Evolutionary conservation across 2,888 invertebrate species (phyloP), one percentile per base, ranked within the genome.

Genomic region (Cataglyphis rosenhaueri): DNA sequence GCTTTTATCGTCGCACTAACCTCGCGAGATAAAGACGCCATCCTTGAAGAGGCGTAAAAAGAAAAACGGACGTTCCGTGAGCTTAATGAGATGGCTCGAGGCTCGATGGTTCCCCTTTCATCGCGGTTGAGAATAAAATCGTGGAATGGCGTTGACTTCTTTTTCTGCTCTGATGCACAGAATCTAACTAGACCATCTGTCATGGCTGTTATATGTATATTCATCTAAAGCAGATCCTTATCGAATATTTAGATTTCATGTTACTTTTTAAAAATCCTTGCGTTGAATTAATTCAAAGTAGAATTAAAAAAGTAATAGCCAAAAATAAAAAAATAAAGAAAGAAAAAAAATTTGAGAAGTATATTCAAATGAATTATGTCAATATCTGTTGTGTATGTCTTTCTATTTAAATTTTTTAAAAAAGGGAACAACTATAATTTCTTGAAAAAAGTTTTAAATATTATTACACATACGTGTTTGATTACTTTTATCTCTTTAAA

Each of bases 1-100:
- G 57, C 78, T 81, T 82, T 88, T 88, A 86, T 88, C 86, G 73
- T 52, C 59, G 61, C 68, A 83, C 75, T 84, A 85, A 88, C 88
- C 84, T 44, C 29, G 61, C 66, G 62, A 76, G 87, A 85, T 82
- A 83, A 83, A 79, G 70, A 64, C 65, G 25, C 59, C 75, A 81
- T 76, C 81, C 74, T 62, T 55, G 62, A 25, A 61, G 73, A 71
- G 57, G 76, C 64, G 79, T 65, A 83, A 70, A 81, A 79, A 83
- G 32, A 62, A 79, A 66, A 79, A 66, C 38, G 59, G 65, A 75
- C 81, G 62, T 84, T 79, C 71, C 83, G 76, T 61, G 75, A 68
- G 75, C 78, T 88, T 86, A 88, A 79, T 73, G 79, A 82, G 88
- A 81, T 75, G 83, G 82, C 82, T 75, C 68, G 68, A n/a, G 82